Evolutionary conservation across 2,113 vertebrate species (phyloP).

Genomic region (Semnornis frantzii): DNA sequence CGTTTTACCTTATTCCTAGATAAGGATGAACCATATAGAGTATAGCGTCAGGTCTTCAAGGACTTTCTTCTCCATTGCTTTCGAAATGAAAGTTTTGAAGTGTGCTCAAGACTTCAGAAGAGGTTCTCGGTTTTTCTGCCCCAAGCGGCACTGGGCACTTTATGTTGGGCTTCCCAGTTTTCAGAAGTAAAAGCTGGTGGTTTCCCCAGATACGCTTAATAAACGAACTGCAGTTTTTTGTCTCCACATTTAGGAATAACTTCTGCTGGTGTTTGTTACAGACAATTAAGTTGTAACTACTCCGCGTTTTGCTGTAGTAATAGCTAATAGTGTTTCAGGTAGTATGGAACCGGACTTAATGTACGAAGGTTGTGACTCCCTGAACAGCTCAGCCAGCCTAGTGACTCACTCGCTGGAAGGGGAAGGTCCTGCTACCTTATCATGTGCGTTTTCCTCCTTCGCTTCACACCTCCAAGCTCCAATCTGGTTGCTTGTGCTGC

Average conservation of each 20-base stretch:
- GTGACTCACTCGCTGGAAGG: background rate
- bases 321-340: background rate
- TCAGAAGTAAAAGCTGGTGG: background rate
- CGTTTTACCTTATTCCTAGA: background rate
- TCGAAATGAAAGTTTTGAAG: background rate
- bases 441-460: fast-evolving
- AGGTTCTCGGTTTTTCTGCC: background rate
- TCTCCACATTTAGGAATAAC: background rate
- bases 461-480: background rate
- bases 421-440: background rate
- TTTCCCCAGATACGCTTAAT: background rate
- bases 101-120: fast-evolving
- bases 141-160: fast-evolving
- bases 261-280: background rate
- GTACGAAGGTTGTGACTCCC: background rate
- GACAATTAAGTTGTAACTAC: background rate
- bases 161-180: fast-evolving
- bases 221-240: background rate
- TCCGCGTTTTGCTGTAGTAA: background rate
- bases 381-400: background rate
- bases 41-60: fast-evolving
- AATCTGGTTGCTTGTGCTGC: background rate
- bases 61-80: background rate
- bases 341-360: background rate
- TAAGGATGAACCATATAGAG: fast-evolving